Evolutionary conservation across 2,888 invertebrate genomes (phyloP).

Genomic region (Drosophila austrosaltans): DNA sequence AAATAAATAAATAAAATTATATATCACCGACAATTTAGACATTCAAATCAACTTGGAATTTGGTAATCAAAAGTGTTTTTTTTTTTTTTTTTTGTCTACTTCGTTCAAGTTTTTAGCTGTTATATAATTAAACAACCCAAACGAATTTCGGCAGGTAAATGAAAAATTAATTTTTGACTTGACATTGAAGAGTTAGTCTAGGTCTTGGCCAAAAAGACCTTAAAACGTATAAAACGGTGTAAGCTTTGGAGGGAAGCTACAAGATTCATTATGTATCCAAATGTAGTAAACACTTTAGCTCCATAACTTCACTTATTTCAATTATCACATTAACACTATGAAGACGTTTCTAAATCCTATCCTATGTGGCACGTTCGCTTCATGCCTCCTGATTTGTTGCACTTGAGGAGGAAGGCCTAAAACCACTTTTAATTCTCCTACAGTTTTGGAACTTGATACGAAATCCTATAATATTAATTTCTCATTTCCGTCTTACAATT

Average conservation of each 20-base stretch:
- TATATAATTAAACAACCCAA: slow-evolving; percentile 2
- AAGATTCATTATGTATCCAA: too few relatives aligned
- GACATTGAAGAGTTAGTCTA: slow-evolving; percentile 6
- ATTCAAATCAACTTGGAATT: not conserved
- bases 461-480: slow-evolving; percentile 24
- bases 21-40: not conserved
- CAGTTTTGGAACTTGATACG: not conserved
- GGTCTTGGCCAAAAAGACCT: not conserved
- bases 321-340: too few relatives aligned
- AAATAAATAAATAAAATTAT: not conserved
- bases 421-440: too few relatives aligned
- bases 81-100: not conserved
- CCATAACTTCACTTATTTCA: too few relatives aligned
- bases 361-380: too few relatives aligned
- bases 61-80: slow-evolving; percentile 4
- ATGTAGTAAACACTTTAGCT: too few relatives aligned
- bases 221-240: too few relatives aligned
- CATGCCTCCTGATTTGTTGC: too few relatives aligned
- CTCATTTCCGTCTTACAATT: slow-evolving; percentile 30
- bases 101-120: not conserved
- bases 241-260: too few relatives aligned
- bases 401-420: too few relatives aligned
- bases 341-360: too few relatives aligned
- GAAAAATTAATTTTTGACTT: not conserved
- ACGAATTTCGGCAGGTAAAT: slow-evolving; percentile 5